A percentile compares a stretch with the other conserved stretches of the same genome.
phyloP scores from a whole-genome alignment of 1,140 invertebrate species.

The Neoseiulus cucumeris region DNA sequence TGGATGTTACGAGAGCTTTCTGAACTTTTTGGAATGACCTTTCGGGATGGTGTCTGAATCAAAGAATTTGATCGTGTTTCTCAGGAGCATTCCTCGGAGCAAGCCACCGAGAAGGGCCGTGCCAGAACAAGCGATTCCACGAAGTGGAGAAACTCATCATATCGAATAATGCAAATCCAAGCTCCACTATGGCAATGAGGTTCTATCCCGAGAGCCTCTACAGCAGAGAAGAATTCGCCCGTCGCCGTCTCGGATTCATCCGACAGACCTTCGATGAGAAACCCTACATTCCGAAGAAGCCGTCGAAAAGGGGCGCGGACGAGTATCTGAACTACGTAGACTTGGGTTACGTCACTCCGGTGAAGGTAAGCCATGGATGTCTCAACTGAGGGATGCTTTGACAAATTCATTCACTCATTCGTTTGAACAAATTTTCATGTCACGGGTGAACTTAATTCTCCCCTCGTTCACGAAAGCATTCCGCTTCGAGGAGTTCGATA shows the following conservation, averaged over 20 bases:
- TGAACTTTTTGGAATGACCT: too few relatives aligned
- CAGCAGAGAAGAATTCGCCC: not conserved
- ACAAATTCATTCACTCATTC: too few relatives aligned
- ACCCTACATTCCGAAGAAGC: not conserved
- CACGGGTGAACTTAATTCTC: too few relatives aligned
- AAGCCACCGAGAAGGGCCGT: too few relatives aligned
- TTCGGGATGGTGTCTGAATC: too few relatives aligned
- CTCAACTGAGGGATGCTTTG: too few relatives aligned
- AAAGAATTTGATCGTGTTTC: too few relatives aligned
- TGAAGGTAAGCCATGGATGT: not conserved
- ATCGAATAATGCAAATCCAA: not conserved
- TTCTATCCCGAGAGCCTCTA: constrained; percentile 5
- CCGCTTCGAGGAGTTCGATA: too few relatives aligned
- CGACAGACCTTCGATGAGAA: not conserved
- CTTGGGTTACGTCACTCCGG: not conserved
- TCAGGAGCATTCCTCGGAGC: too few relatives aligned
- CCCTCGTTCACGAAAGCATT: too few relatives aligned
- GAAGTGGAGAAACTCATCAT: not conserved
- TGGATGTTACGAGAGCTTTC: too few relatives aligned
- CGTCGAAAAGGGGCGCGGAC: not conserved
- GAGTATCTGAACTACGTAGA: constrained; percentile 1
- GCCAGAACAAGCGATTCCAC: not conserved
- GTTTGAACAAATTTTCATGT: too few relatives aligned
- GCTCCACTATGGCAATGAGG: not conserved
- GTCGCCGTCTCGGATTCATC: not conserved